Evolutionary conservation across 2,797 vertebrate species (phyloP).

Genomic region (Silurus aristotelis): DNA sequence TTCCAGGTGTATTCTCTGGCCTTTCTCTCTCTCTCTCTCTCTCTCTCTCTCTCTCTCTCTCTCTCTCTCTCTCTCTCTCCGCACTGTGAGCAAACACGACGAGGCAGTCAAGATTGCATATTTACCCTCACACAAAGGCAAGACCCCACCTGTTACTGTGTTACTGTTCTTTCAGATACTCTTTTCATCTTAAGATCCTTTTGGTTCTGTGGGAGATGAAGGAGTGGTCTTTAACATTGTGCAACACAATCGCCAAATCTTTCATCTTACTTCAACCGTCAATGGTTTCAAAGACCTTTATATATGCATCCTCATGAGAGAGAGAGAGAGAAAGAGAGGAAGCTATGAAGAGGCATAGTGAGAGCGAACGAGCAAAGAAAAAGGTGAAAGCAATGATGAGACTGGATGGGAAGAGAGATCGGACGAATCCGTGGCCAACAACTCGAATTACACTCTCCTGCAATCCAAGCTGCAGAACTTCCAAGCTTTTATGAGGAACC

Average conservation of each 20-base stretch:
- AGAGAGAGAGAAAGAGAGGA: slow-evolving; percentile 12
- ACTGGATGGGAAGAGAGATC: slow-evolving; percentile 28
- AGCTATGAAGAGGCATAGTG: background rate
- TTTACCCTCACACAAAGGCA: slow-evolving; percentile 45
- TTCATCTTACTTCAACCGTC: slow-evolving; percentile 89
- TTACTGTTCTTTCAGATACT: slow-evolving; percentile 43
- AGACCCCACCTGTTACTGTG: slow-evolving; percentile 54
- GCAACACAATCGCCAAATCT: slow-evolving; percentile 98
- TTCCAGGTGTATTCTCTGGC: slow-evolving; percentile 32
- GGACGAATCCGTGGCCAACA: slow-evolving; percentile 30
- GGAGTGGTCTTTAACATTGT: slow-evolving; percentile 93
- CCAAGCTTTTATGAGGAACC: slow-evolving; percentile 6
- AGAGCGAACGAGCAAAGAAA: background rate
- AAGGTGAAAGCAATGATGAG: background rate
- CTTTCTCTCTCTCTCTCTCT: slow-evolving; percentile 25
- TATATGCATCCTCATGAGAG: slow-evolving; percentile 45
- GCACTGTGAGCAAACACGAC: slow-evolving; percentile 36
- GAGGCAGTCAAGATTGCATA: slow-evolving; percentile 45
- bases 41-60: no score
- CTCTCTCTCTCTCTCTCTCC: background rate
- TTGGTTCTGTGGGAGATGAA: slow-evolving; percentile 72
- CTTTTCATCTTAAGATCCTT: slow-evolving; percentile 61
- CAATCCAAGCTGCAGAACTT: slow-evolving; percentile 14
- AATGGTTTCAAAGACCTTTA: slow-evolving; percentile 59
- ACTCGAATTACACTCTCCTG: slow-evolving; percentile 40